Evolutionary conservation across 2,113 vertebrate species (phyloP).

Genomic region (Fregetta grallaria): DNA sequence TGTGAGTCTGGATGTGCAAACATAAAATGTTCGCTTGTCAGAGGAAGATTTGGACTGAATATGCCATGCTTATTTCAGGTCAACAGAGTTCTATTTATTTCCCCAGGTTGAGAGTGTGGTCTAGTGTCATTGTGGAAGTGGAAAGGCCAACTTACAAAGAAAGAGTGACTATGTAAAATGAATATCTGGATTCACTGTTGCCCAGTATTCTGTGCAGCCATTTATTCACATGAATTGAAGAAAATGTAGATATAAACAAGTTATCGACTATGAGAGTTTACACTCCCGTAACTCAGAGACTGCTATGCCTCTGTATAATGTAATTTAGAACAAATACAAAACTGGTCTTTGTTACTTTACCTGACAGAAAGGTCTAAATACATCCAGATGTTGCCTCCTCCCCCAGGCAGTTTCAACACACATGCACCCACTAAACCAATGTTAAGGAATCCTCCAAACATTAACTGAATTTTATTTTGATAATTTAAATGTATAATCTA

Average conservation of each 20-base stretch:
- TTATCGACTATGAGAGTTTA: not conserved
- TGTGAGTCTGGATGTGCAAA: not conserved
- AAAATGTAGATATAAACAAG: not conserved
- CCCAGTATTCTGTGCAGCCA: not conserved
- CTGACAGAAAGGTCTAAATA: not conserved
- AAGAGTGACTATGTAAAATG: not conserved
- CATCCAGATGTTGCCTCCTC: not conserved
- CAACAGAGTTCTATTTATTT: not conserved
- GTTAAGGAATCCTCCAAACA: not conserved
- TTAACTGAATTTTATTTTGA: not conserved
- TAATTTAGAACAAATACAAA: not conserved
- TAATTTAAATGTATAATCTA: not conserved
- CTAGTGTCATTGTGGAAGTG: not conserved
- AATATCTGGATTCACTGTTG: not conserved
- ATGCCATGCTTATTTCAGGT: not conserved
- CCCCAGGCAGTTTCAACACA: not conserved
- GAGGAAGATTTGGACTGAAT: not conserved
- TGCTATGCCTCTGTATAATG: not conserved
- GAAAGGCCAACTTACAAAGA: not conserved
- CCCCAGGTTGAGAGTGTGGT: not conserved
- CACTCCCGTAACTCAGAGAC: not conserved
- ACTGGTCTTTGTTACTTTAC: not conserved
- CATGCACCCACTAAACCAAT: accelerated
- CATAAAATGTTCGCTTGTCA: not conserved
- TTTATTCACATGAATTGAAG: not conserved